Conservation (phyloP, 2,797 vertebrate genomes). For the Lepidocolaptes lacrymiger region DNA sequence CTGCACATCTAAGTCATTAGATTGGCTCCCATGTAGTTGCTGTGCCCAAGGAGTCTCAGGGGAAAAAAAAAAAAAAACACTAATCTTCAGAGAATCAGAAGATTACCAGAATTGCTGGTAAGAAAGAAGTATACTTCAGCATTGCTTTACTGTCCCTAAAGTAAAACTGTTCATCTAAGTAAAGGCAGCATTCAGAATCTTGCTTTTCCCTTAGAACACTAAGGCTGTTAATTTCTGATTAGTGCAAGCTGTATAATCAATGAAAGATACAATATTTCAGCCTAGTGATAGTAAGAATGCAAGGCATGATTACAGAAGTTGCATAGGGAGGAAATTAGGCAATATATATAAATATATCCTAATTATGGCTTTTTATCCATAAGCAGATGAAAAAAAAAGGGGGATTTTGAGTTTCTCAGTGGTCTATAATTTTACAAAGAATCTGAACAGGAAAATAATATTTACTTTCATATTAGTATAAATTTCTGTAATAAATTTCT, state of each 20-base stretch:
- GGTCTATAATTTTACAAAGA: not conserved
- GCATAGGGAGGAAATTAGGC: not conserved
- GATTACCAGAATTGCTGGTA: no score
- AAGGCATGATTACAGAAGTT: not conserved
- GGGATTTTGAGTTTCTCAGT: not conserved
- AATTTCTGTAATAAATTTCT: not conserved
- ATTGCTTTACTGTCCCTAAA: constrained; percentile 9
- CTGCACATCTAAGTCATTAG: not conserved
- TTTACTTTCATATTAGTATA: not conserved
- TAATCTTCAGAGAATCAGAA: constrained; percentile 15
- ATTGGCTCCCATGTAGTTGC: not conserved
- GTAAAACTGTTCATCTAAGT: not conserved
- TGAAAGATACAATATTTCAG: not conserved
- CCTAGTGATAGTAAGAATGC: not conserved
- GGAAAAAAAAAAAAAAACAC: not conserved
- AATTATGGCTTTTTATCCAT: not conserved
- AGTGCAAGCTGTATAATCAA: not conserved
- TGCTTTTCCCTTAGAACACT: not conserved
- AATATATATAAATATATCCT: not conserved
- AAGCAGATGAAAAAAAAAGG: not conserved
- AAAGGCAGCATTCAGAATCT: not conserved
- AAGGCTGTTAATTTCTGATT: not conserved
- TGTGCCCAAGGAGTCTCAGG: not conserved
- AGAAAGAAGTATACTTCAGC: not conserved
- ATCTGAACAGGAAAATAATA: not conserved